phyloP scores from a whole-genome alignment of 2,888 invertebrate species.

The Drosophila infuscata region DNA sequence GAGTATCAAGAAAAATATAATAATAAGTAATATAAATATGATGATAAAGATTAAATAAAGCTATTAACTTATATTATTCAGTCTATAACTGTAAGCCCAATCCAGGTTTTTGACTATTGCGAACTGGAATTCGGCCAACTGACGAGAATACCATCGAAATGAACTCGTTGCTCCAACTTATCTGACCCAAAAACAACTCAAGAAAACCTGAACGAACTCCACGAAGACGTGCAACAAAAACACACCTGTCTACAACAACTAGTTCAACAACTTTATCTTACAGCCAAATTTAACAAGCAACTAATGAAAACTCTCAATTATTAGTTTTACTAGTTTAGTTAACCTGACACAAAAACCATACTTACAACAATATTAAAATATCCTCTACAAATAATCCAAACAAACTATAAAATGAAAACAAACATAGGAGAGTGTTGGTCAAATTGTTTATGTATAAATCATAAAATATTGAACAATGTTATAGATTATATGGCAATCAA shows the following conservation, averaged over 20 bases:
- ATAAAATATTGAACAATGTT: slow-evolving; percentile 3
- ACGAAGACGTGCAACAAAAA: background rate
- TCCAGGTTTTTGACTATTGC: background rate
- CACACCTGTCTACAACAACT: background rate
- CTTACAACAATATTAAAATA: background rate
- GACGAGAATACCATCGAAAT: background rate
- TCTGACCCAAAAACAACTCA: background rate
- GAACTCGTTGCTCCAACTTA: background rate
- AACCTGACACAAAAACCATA: background rate
- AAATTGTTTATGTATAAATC: slow-evolving; percentile 13
- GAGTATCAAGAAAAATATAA: background rate
- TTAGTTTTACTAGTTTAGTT: background rate
- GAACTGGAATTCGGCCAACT: background rate
- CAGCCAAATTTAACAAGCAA: background rate
- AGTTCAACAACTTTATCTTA: background rate
- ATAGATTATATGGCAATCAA: slow-evolving; percentile 11
- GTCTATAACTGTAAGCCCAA: background rate
- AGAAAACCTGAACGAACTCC: background rate
- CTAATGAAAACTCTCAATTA: background rate
- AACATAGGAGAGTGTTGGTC: background rate
- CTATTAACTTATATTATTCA: background rate
- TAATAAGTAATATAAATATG: background rate
- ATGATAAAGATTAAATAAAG: background rate
- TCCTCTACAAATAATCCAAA: background rate
- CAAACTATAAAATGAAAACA: background rate